Conservation (phyloP, 2,888 invertebrate genomes). For the Lottia gigantea region DNA sequence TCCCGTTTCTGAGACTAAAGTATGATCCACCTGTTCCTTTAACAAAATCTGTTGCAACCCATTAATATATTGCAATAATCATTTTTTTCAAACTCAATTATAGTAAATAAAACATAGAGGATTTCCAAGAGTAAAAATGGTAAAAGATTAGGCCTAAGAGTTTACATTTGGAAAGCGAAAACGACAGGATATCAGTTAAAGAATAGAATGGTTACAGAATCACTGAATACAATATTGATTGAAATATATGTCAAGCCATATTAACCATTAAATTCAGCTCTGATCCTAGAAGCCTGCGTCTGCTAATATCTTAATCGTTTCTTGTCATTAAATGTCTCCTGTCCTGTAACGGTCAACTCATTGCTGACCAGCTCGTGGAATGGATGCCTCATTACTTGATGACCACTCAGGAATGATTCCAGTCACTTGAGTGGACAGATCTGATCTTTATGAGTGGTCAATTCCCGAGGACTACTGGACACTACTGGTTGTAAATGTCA, state of each 20-base stretch:
- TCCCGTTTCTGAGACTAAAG: no score
- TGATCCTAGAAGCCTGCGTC: neutral
- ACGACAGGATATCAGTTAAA: neutral
- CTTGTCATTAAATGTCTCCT: neutral
- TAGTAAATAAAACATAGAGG: neutral
- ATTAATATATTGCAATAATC: no score
- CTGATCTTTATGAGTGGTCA: no score
- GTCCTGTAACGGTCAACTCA: no score
- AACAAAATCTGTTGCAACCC: no score
- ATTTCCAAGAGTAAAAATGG: neutral
- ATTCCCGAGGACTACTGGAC: no score
- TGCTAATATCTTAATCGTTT: neutral
- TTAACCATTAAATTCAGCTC: slow-evolving; percentile 1
- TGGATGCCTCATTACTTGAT: no score
- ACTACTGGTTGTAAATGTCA: no score
- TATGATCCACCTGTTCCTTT: no score
- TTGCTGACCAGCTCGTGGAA: no score
- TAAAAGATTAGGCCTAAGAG: neutral
- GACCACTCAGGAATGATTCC: no score
- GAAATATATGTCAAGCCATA: neutral
- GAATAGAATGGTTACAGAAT: neutral
- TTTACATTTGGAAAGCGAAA: neutral
- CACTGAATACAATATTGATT: neutral
- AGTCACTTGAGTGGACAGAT: no score
- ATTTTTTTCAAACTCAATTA: neutral